phyloP scores from a whole-genome alignment of 2,888 invertebrate genomes.

The Perizoma affinitatum region DNA sequence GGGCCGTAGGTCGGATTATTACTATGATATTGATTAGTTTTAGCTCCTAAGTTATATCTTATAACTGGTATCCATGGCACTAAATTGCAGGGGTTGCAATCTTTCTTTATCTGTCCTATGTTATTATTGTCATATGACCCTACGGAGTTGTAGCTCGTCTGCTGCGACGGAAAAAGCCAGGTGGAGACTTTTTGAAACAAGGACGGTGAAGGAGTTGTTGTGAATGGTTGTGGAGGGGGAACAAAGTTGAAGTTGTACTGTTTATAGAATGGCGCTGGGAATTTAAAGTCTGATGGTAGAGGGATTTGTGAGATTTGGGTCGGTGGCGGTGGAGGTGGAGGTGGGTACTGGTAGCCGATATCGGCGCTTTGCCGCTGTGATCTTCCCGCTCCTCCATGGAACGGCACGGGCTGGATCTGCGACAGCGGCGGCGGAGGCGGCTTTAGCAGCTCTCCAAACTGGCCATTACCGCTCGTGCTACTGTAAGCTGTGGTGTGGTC shows the following conservation, averaged over 20 bases:
- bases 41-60: slow-evolving; percentile 72
- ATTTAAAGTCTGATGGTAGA: slow-evolving; percentile 64
- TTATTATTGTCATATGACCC: slow-evolving; percentile 48
- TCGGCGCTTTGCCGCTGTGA: slow-evolving; percentile 66
- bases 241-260: slow-evolving; percentile 78
- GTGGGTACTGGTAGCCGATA: slow-evolving; percentile 64
- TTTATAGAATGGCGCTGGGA: slow-evolving; percentile 76
- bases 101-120: slow-evolving; percentile 72
- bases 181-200: slow-evolving; percentile 84
- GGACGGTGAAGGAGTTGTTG: slow-evolving; percentile 74
- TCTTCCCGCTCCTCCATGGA: slow-evolving; percentile 63
- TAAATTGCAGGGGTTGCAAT: slow-evolving; percentile 91
- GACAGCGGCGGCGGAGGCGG: slow-evolving; percentile 74
- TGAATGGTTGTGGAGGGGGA: slow-evolving; percentile 72
- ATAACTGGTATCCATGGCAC: slow-evolving; percentile 92
- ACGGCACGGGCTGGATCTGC: slow-evolving; percentile 68
- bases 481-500: slow-evolving; percentile 58
- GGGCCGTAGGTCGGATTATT: slow-evolving; percentile 69
- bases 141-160: slow-evolving; percentile 54
- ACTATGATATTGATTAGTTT: slow-evolving; percentile 59
- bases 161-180: slow-evolving; percentile 85
- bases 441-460: slow-evolving; percentile 69
- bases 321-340: slow-evolving; percentile 55
- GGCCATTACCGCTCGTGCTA: slow-evolving; percentile 55
- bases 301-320: slow-evolving; percentile 31